phyloP scores from a whole-genome alignment of 2,113 vertebrate genomes.

The Acinonyx jubatus region DNA sequence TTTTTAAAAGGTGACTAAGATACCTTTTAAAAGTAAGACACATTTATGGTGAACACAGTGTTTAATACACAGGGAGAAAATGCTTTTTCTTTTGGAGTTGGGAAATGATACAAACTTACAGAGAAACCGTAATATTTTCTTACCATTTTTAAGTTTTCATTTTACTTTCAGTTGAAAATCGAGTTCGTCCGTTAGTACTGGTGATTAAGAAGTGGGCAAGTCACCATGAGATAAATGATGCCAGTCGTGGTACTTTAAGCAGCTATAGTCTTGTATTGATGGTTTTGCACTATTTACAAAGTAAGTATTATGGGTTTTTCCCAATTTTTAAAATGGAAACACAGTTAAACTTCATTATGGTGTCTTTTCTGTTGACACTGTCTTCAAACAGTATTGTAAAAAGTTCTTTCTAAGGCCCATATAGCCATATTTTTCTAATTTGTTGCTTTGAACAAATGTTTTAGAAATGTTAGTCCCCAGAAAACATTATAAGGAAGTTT shows the following conservation, averaged over 20 bases:
- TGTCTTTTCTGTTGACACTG: conserved; percentile 34
- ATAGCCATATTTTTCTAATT: not conserved
- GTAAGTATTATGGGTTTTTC: conserved; percentile 87
- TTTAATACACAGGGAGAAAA: not conserved
- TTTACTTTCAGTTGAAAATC: conserved; percentile 92
- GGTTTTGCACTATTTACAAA: conserved; percentile 99
- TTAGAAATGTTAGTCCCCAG: conserved; percentile 30
- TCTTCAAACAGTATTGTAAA: conserved; percentile 3
- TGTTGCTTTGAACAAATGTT: conserved; percentile 35
- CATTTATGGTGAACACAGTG: not conserved
- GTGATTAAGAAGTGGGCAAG: conserved; percentile 97
- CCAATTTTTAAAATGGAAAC: conserved; percentile 59
- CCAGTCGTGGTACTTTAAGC: conserved; percentile 97
- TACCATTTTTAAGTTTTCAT: conserved; percentile 74
- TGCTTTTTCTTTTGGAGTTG: conserved; percentile 1
- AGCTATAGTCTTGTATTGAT: conserved; percentile 98
- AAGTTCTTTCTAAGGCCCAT: not conserved
- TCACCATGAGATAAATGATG: conserved; percentile 94
- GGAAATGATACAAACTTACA: conserved; percentile 50
- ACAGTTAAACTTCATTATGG: conserved; percentile 50
- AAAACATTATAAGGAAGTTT: conserved; percentile 65
- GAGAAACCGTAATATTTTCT: conserved; percentile 37
- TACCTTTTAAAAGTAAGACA: not conserved
- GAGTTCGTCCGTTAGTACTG: conserved; percentile 94
- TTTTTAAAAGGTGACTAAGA: conserved; percentile 40